Evolutionary conservation across 2,113 vertebrate species (phyloP).

Genomic region (Oryzias javanicus): DNA sequence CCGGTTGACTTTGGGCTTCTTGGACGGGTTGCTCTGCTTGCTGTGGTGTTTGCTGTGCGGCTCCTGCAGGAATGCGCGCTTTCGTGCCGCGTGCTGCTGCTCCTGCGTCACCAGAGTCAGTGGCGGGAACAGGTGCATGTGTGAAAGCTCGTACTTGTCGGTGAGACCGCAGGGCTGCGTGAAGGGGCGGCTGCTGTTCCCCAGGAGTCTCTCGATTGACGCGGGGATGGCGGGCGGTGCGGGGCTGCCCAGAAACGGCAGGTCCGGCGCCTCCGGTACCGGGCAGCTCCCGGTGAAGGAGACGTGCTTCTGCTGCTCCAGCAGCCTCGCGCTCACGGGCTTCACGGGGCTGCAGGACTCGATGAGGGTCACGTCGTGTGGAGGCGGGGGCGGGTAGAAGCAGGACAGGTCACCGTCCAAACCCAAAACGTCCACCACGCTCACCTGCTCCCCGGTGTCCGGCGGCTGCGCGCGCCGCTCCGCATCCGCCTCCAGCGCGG

Average conservation of each 20-base stretch:
- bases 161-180: slow-evolving; percentile 22
- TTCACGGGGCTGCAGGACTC: slow-evolving; percentile 79
- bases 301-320: slow-evolving; percentile 48
- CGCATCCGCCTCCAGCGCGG: slow-evolving; percentile 45
- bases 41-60: slow-evolving; percentile 37
- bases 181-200: slow-evolving; percentile 41
- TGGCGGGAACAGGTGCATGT: slow-evolving; percentile 55
- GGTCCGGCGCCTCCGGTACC: slow-evolving; percentile 71
- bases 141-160: slow-evolving; percentile 34
- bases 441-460: slow-evolving; percentile 52
- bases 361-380: slow-evolving; percentile 12
- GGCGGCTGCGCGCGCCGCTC: slow-evolving; percentile 63
- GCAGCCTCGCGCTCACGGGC: slow-evolving; percentile 76
- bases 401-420: slow-evolving; percentile 43
- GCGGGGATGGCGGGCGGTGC: slow-evolving; percentile 56
- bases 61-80: slow-evolving; percentile 57
- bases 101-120: slow-evolving; percentile 53
- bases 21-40: slow-evolving; percentile 62
- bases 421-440: slow-evolving; percentile 43
- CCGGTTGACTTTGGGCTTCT: slow-evolving; percentile 86
- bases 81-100: slow-evolving; percentile 63
- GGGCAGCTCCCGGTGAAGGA: slow-evolving; percentile 78
- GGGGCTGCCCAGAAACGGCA: slow-evolving; percentile 80
- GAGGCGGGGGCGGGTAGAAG: slow-evolving; percentile 38
- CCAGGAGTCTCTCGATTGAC: slow-evolving; percentile 75